Evolutionary conservation across 2,888 invertebrate species (phyloP), one percentile per base, ranked within the genome.

Genomic region (Pristionchus arcanus): DNA sequence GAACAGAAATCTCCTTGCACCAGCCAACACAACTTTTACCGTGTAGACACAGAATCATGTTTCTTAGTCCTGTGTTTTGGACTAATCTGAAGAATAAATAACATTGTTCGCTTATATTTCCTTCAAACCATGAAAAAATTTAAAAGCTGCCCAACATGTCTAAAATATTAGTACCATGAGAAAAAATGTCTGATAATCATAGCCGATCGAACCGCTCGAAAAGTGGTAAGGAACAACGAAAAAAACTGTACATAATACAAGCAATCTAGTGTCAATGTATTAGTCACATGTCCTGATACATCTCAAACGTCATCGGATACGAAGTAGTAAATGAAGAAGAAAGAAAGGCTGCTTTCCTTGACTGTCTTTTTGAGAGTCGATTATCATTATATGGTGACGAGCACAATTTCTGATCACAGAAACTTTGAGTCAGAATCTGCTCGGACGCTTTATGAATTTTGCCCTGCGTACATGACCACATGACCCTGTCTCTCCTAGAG

Each of bases 1-100:
- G 87, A 87, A 68, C 49, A 87, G 49, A 42, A 55, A 55, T 15
- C 87, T 87, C n/a, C 68, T 87, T 21, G 87, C 87, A 49, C 87
- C 87, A 1, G 68, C 66, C 21, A 42, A 31, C 21, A 68, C 66
- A 15, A 87, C 87, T 2, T 87, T 87, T 49, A 87, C 68, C 16
- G 87, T 87, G 42, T 87, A 85, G 84, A 49, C 53, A 81, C 31
- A 66, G n/a, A 16, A 34, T 21, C 63, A 63, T 63, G n/a, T 63
- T 15, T 1, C 16, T 71, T 71, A 71, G 68, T 71, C 68, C 68
- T 1, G n/a, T 11, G 25, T 31, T 34, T 21, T 71, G 68, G 68
- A 71, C 74, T 37, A 74, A 37, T 4, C 7, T 74, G 16, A 74
- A 37, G 21, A 74, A 74, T 74, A 74, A 74, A 74, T 37, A 16